phyloP scores from a whole-genome alignment of 1,140 invertebrate species.

The Pseudomyrmex gracilis region DNA sequence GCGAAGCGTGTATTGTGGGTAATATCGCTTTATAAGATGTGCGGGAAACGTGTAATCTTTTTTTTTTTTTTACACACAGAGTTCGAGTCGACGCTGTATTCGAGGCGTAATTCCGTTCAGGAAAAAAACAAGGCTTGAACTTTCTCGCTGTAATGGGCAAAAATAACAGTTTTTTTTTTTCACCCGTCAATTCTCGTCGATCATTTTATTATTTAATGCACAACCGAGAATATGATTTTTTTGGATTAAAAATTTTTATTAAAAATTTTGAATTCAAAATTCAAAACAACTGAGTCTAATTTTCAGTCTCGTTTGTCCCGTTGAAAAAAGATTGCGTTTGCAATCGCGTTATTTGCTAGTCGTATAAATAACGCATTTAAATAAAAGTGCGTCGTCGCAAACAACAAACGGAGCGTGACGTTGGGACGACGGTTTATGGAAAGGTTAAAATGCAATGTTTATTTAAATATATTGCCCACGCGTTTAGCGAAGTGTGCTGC shows the following conservation, averaged over 20 bases:
- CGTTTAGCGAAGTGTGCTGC: neutral
- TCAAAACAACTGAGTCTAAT: neutral
- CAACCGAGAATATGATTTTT: no score
- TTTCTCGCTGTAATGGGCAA: no score
- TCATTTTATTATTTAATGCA: no score
- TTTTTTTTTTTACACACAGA: no score
- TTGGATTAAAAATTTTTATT: neutral
- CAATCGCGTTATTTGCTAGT: neutral
- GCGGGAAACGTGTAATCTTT: slow-evolving; percentile 29
- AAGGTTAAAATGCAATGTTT: slow-evolving; percentile 19
- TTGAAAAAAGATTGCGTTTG: neutral
- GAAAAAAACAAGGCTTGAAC: no score
- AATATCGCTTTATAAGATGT: neutral
- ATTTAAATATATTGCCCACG: slow-evolving; percentile 25
- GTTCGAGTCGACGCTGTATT: neutral
- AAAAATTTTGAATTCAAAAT: neutral
- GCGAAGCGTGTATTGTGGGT: slow-evolving; percentile 1
- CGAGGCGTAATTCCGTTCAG: neutral
- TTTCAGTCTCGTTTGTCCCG: neutral
- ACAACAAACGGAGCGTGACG: neutral
- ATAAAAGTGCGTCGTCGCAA: neutral
- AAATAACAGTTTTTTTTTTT: no score
- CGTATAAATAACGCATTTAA: neutral
- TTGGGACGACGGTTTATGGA: neutral
- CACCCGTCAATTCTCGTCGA: no score